Base-by-base conservation (phyloP, 64 coral and sea anemone genomes). In the Pocillopora verrucosa region DNA sequence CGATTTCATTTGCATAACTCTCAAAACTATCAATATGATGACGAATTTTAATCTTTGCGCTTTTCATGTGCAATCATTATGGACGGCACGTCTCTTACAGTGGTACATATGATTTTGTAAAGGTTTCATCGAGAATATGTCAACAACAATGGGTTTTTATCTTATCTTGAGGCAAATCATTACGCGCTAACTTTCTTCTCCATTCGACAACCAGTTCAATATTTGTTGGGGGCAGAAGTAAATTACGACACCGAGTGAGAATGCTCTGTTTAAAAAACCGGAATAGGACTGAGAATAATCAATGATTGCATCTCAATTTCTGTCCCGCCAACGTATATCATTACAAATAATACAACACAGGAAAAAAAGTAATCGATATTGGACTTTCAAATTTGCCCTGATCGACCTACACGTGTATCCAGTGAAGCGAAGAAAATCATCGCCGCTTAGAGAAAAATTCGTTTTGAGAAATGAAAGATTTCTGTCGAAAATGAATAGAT, bases 351-450 rank as follows among this genome's bases (percentile, higher is more conserved):
- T 56, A 84, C 4, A 22, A 83, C 58, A 34, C 58, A 35, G 38
- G 10, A 84, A 56, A 72, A 79, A 72, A 72, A 56, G 20, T 84
- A 36, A 84, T 72, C 36, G 35, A 84, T 72, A 84, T 84, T 72
- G 82, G 13, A 38, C 19, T 37, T 70, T 56, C 11, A n/a, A 70
- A 72, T 70, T 25, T 19, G 63, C n/a, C 20, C 20, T 1, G 67
- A 9, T 4, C 30, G 30, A 30, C 30, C 82, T 56, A 70, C 82
- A 84, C 82, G 82, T 84, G 82, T 84, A 65, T 65, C 82, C 70
- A 84, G 68, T 65, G 63, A 70, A 84, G 82, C 82, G 82, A 84
- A 84, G 82, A 84, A 84, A 51, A 84, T 84, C 70, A 65, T 36
- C 82, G 82, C 36, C 82, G 67, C 37, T 20, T 56, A 5, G 82